Evolutionary conservation across 2,888 invertebrate genomes (phyloP), one percentile per base, ranked within the genome.

Genomic region (Sphecodes monilicornis): DNA sequence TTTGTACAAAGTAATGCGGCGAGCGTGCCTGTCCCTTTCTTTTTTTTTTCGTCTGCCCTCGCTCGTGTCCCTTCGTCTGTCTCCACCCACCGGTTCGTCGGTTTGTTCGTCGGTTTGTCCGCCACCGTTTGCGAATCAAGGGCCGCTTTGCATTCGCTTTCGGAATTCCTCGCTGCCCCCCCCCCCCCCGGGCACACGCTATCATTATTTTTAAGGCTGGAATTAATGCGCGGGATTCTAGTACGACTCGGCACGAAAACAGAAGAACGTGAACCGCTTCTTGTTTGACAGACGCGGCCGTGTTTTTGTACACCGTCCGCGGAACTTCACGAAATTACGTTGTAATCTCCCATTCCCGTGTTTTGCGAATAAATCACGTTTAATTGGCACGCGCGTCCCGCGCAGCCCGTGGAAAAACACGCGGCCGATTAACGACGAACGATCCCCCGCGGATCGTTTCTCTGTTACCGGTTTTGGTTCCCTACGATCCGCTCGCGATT

Each of bases 1-100:
- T 92, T 92, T 91, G 91, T 90, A 92, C 89, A 92, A 91, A 92
- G 90, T 91, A 92, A 92, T 90, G 89, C 90, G 85, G 86, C 86
- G 81, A 89, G 89, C 91, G 90, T 89, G 88, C 86, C 81, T 80
- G 73, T 80, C 80, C 82, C 77, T 74, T 81, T 77, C 46, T 66
- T 72, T 78, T 78, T 54, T 54, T 54, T 60, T 69, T 74, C 84
- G 78, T 39, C 75, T 71, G 75, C 76, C 68, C 60, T 64, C 26
- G 39, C 8, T 22, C 72, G 66, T 1, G 39, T 57, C 46, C 32
- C 70, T 70, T 36, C 68, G 43, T 50, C 60, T 29, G 60, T 29
- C 60, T 29, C 36, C 68, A 13, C 11, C 41, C 60, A 11, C 26
- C 26, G 16, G 36, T 76, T 54, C 16, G 57, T 60, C 57, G 57